Evolutionary conservation across 2,797 vertebrate genomes (phyloP).

Genomic region (Sparus aurata): DNA sequence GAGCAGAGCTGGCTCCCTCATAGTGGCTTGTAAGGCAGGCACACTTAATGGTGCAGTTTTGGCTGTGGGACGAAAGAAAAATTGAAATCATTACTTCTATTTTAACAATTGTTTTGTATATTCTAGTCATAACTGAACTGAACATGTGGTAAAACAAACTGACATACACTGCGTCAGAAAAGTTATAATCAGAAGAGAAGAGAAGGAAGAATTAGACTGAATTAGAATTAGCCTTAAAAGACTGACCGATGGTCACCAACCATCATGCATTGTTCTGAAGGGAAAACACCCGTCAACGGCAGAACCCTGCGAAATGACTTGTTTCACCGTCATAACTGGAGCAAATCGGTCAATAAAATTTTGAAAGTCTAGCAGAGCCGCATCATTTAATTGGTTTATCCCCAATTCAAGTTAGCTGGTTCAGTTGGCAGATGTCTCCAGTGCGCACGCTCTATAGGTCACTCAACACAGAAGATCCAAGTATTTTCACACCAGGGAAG

Average conservation of each 20-base stretch:
- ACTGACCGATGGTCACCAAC: neutral
- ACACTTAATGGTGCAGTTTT: constrained; percentile 96
- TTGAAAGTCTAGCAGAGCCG: no score
- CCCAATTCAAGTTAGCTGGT: no score
- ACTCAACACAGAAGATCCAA: no score
- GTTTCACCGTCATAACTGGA: no score
- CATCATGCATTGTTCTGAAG: no score
- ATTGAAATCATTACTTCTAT: constrained; percentile 27
- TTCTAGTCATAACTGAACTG: neutral
- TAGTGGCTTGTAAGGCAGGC: constrained; percentile 87
- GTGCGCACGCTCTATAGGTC: no score
- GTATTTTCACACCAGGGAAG: no score
- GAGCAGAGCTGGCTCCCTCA: constrained; percentile 78
- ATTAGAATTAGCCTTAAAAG: neutral
- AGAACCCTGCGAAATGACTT: no score
- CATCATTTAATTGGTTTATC: no score
- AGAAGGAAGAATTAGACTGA: neutral
- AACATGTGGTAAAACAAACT: neutral
- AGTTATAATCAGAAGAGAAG: neutral
- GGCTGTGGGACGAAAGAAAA: constrained; percentile 85
- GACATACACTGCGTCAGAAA: neutral
- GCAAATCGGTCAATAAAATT: no score
- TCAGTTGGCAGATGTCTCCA: no score
- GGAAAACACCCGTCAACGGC: no score
- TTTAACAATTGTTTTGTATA: neutral